Base-by-base conservation (phyloP, 92 coral and sea anemone species). In the Micromussa lordhowensis region DNA sequence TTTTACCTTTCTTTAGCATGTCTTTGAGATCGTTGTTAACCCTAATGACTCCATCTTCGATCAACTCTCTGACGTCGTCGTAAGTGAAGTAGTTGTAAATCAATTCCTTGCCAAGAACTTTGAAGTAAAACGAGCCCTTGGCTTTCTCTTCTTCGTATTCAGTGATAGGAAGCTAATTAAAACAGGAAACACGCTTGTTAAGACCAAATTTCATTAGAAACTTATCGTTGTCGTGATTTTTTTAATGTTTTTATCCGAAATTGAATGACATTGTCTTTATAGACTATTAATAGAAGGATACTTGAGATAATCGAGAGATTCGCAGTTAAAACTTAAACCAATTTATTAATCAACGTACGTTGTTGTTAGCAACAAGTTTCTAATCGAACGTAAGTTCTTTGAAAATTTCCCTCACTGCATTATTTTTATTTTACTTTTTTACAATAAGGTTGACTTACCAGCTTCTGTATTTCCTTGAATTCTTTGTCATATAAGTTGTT, bases 121-220 rank as follows among this genome's bases (percentile, higher is more conserved):
- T 85, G 88, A 85, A 85, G 75, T 85, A 85, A 29, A 85, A 58
- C 17, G 88, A 85, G 22, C 88, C 88, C 59, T 85, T 85, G 61
- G 88, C 44, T 30, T 85, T 85, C 74, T 75, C 88, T 29, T 59
- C 75, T 38, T 75, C 88, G 57, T 24, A 59, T 59, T 85, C 81
- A 24, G 82, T 16, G 81, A 32, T 75, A 12, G 88, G 88, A 35
- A 85, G 88, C 88, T 85, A 61, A 57, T 75, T 12, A 44, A 24
- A 10, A 54, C 18, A 51, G 51, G 34, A 51, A 4, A 15, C 51
- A 26, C 64, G 19, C 29, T 22, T 4, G 24, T 11, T 0, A 61
- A 14, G 29, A 61, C 18, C 13, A 5, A 24, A 61, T n/a, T n/a
- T n/a, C n/a, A n/a, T n/a, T n/a, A n/a, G n/a, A n/a, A n/a, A n/a